Evolutionary conservation across 2,113 vertebrate species (phyloP).

Genomic region (Colaptes auratus): DNA sequence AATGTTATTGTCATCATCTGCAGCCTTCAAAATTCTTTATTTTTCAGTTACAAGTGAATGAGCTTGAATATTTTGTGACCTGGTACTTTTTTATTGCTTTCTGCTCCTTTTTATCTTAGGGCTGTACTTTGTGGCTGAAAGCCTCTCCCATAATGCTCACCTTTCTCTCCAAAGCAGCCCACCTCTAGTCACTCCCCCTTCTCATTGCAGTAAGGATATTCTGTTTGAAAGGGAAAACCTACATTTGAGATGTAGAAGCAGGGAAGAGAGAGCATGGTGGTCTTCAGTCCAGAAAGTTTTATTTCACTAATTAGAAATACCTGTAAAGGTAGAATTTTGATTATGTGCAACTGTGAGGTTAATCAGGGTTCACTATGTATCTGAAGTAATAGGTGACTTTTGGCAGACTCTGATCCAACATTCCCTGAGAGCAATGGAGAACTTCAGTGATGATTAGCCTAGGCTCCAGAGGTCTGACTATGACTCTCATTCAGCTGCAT

Average conservation of each 20-base stretch:
- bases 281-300: neutral
- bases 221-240: neutral
- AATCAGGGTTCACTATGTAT: neutral
- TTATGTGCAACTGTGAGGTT: neutral
- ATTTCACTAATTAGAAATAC: neutral
- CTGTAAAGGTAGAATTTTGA: neutral
- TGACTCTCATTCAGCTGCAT: neutral
- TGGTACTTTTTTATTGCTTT: neutral
- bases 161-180: neutral
- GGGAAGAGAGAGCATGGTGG: neutral
- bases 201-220: neutral
- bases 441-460: neutral
- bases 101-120: neutral
- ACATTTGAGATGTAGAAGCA: neutral
- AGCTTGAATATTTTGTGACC: neutral
- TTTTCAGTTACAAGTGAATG: neutral
- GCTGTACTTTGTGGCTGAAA: neutral
- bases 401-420: neutral
- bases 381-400: neutral
- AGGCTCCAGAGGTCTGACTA: neutral
- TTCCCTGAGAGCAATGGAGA: neutral
- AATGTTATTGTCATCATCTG: neutral
- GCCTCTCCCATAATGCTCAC: rapidly evolving
- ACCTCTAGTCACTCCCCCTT: neutral
- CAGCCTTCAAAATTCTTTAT: neutral